Evolutionary conservation across 2,797 vertebrate genomes (phyloP).

Genomic region (Mormyrus hasselquistii): DNA sequence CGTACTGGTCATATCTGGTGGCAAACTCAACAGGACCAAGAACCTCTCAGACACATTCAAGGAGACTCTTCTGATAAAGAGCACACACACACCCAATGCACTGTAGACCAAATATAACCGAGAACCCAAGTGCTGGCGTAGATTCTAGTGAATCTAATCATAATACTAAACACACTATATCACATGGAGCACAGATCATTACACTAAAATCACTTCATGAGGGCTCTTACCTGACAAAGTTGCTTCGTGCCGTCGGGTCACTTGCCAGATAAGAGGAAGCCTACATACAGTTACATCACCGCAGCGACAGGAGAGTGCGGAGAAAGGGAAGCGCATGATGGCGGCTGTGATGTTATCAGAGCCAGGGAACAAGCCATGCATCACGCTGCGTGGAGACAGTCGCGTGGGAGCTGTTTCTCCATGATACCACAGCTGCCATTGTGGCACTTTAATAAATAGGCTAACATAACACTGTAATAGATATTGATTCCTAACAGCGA

Average conservation of each 20-base stretch:
- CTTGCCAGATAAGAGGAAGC: background rate
- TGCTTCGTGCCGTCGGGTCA: background rate
- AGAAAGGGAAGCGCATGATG: background rate
- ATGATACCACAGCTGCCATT: background rate
- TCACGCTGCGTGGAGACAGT: conserved; percentile 11
- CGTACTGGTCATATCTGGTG: background rate
- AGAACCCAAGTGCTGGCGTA: background rate
- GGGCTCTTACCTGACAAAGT: background rate
- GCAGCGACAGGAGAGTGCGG: background rate
- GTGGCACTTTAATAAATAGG: conserved; percentile 8
- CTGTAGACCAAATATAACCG: background rate
- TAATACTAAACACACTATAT: background rate
- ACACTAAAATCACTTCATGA: background rate
- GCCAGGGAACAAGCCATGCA: background rate
- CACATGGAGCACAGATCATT: background rate
- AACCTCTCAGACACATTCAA: background rate
- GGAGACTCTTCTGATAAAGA: background rate
- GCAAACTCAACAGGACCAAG: background rate
- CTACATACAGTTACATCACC: conserved; percentile 14
- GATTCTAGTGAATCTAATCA: background rate
- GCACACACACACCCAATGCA: background rate
- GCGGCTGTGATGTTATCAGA: conserved; percentile 12
- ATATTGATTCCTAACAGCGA: conserved; percentile 11
- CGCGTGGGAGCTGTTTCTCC: background rate
- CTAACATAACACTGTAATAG: conserved; percentile 13